phyloP scores from a whole-genome alignment of 2,888 invertebrate genomes.

The Nomada ferruginata region DNA sequence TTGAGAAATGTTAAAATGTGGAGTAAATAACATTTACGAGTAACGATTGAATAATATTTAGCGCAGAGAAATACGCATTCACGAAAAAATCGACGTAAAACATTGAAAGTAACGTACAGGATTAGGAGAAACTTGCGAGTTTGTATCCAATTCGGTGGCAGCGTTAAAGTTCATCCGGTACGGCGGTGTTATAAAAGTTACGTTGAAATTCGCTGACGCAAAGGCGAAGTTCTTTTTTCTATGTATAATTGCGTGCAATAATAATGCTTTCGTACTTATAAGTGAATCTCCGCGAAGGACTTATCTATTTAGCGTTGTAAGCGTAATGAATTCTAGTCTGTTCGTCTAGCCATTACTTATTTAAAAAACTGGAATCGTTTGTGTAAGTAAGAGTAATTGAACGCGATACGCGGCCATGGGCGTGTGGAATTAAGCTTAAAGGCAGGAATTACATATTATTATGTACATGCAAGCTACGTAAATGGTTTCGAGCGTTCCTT shows the following conservation, averaged over 20 bases:
- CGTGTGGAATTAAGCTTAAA: conserved; percentile 47
- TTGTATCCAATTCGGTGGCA: conserved; percentile 9
- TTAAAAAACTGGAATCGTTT: conserved; percentile 65
- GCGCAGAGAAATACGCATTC: conserved; percentile 1
- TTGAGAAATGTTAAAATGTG: conserved; percentile 39
- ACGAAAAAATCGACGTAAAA: not conserved
- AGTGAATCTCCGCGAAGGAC: conserved; percentile 11
- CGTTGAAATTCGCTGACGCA: conserved; percentile 14
- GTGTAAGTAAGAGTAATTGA: conserved; percentile 63
- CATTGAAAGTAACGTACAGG: conserved; percentile 22
- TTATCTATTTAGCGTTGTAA: conserved; percentile 47
- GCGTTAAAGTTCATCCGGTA: conserved; percentile 11
- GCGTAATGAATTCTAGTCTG: conserved; percentile 70
- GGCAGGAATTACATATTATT: conserved; percentile 14
- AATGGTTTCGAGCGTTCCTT: conserved; percentile 15
- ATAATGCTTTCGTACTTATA: conserved; percentile 18
- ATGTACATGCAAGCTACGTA: conserved; percentile 26
- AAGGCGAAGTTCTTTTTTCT: conserved; percentile 3
- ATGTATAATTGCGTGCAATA: not conserved
- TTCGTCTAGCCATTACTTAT: conserved; percentile 71
- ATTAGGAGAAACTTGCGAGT: conserved; percentile 10
- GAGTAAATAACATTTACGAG: conserved; percentile 36
- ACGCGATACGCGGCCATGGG: conserved; percentile 35
- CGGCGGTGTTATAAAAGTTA: not conserved
- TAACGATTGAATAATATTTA: conserved; percentile 21